Conservation (phyloP, 2,113 vertebrate species). For the Mormoops blainvillei region DNA sequence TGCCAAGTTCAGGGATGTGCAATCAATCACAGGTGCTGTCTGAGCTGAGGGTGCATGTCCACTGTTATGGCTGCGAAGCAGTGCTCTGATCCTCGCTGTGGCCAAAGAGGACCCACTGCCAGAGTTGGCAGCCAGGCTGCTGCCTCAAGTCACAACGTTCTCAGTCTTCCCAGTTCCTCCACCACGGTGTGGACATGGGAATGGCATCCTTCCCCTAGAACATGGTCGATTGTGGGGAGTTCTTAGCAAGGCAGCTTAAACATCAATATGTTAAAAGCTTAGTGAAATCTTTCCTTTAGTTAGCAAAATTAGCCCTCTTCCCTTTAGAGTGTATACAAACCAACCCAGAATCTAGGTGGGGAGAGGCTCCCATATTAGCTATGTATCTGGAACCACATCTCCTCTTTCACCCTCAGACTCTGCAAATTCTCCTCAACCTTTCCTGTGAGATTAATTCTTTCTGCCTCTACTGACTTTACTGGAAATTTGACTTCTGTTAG, state of each 20-base stretch:
- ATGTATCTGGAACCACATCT: neutral
- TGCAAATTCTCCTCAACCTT: neutral
- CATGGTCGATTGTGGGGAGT: neutral
- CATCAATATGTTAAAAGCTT: neutral
- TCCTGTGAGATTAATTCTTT: neutral
- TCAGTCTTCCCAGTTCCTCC: neutral
- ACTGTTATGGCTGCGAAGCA: neutral
- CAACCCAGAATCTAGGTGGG: neutral
- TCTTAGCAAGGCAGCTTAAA: neutral
- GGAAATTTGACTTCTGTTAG: neutral
- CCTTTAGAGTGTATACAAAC: neutral
- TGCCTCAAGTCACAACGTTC: neutral
- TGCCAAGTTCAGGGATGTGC: neutral
- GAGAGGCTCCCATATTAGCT: neutral
- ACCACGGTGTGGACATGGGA: neutral
- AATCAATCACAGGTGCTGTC: neutral
- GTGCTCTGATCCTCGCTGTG: neutral
- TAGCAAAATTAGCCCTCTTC: neutral
- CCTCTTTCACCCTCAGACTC: neutral
- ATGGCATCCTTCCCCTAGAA: neutral
- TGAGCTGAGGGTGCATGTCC: fast-evolving
- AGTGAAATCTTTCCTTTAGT: neutral
- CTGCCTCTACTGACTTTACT: neutral
- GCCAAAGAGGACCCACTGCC: neutral
- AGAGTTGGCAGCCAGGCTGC: neutral